Conservation (phyloP, 2,888 invertebrate genomes). For the Danaus chrysippus region DNA sequence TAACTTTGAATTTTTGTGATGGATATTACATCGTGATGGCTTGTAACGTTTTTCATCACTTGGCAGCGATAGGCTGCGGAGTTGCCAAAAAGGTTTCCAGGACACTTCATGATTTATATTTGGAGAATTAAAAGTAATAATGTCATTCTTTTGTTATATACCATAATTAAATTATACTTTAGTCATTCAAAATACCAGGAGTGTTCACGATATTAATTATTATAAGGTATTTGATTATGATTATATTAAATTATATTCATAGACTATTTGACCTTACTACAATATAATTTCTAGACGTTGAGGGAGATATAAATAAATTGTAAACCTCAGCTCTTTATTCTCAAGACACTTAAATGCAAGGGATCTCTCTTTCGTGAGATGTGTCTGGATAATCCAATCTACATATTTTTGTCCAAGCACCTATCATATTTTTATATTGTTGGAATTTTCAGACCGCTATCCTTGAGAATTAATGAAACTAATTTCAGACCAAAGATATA, state of each 20-base stretch:
- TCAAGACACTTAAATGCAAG: constrained; percentile 26
- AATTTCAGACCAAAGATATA: not conserved
- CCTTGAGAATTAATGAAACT: not conserved
- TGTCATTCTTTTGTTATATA: constrained; percentile 1
- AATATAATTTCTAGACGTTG: not conserved
- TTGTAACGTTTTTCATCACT: constrained; percentile 38
- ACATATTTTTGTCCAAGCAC: constrained; percentile 12
- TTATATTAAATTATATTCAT: too few relatives aligned
- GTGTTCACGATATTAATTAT: too few relatives aligned
- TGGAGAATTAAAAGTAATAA: constrained; percentile 32
- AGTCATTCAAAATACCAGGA: not conserved
- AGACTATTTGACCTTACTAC: too few relatives aligned
- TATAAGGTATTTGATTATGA: too few relatives aligned
- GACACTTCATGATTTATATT: constrained; percentile 30
- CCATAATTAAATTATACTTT: not conserved
- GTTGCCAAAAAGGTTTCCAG: constrained; percentile 38
- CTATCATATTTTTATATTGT: constrained; percentile 3
- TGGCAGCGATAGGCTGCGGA: constrained; percentile 36
- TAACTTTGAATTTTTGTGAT: constrained; percentile 37
- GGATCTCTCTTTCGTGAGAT: constrained; percentile 22
- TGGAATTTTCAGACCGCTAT: constrained; percentile 5
- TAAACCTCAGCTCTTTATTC: constrained; percentile 2
- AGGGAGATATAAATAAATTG: constrained; percentile 1
- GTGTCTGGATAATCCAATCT: constrained; percentile 11
- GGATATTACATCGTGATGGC: constrained; percentile 46